These are phyloP conservation scores for Bujurquina vittata DNA, from an alignment of 2,113 vertebrate genomes.

Conservation along the genomic window DNA sequence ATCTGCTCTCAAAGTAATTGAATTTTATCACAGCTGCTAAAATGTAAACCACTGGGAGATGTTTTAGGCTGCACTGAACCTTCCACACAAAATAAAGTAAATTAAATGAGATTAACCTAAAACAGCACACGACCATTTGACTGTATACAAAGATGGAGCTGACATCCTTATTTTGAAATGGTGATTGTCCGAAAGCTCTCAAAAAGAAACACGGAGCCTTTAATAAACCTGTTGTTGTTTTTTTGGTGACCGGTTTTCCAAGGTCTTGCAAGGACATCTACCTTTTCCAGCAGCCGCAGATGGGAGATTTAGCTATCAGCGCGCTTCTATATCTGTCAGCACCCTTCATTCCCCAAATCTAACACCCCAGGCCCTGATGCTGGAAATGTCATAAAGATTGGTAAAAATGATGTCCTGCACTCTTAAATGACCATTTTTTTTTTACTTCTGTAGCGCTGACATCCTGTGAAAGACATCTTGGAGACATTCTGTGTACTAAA, in stretches of 20 bases:
- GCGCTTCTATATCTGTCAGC: conserved; percentile 43
- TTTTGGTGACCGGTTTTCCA: conserved; percentile 13
- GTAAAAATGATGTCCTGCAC: conserved; percentile 38
- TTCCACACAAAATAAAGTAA: background rate
- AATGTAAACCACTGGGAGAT: background rate
- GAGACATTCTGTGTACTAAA: background rate
- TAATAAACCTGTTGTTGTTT: background rate
- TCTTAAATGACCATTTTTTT: conserved; percentile 33
- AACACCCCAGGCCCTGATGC: conserved; percentile 43
- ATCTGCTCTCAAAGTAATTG: background rate
- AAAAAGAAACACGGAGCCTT: background rate
- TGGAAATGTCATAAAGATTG: conserved; percentile 64
- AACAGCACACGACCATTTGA: background rate
- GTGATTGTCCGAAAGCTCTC: background rate
- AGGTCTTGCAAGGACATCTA: conserved; percentile 61
- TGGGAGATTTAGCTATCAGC: conserved; percentile 52
- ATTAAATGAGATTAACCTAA: background rate
- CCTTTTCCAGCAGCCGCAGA: conserved; percentile 50
- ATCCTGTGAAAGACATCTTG: conserved; percentile 35
- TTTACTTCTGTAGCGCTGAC: conserved; percentile 12
- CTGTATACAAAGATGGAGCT: background rate
- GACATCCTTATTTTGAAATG: background rate
- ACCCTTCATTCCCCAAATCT: conserved; percentile 36
- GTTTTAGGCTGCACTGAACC: background rate
- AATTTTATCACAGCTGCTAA: background rate